Evolutionary conservation across 2,888 invertebrate genomes (phyloP).

Genomic region (Aphrophora alni): DNA sequence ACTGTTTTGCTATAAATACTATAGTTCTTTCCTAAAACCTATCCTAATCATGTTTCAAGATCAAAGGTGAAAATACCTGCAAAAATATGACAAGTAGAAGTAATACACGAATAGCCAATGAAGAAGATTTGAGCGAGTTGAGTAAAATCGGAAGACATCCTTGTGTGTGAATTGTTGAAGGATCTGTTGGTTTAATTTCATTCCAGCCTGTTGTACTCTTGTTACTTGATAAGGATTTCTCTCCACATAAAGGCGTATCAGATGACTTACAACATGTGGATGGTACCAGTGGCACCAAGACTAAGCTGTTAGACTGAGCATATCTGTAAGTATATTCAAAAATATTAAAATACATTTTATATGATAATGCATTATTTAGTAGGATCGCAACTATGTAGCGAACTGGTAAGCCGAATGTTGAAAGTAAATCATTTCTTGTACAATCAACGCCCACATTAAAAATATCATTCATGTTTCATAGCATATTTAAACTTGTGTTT

Average conservation of each 20-base stretch:
- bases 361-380: too few relatives aligned
- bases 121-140: not conserved
- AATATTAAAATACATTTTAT: too few relatives aligned
- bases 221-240: not conserved
- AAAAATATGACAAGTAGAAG: not conserved
- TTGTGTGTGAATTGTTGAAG: not conserved
- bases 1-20: too few relatives aligned
- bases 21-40: too few relatives aligned
- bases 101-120: not conserved
- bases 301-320: not conserved
- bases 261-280: not conserved
- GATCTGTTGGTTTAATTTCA: not conserved
- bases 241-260: not conserved
- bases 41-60: too few relatives aligned
- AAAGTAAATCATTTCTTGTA: too few relatives aligned
- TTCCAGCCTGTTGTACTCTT: not conserved
- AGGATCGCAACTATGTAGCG: too few relatives aligned
- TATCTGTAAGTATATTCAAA: not conserved
- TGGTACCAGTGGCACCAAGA: not conserved
- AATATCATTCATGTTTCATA: too few relatives aligned
- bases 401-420: too few relatives aligned
- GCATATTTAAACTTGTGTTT: too few relatives aligned
- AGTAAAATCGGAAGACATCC: not conserved
- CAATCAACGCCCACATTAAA: too few relatives aligned
- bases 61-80: not conserved